Base-by-base conservation (phyloP, 2,797 vertebrate genomes). In the Dallia pectoralis region DNA sequence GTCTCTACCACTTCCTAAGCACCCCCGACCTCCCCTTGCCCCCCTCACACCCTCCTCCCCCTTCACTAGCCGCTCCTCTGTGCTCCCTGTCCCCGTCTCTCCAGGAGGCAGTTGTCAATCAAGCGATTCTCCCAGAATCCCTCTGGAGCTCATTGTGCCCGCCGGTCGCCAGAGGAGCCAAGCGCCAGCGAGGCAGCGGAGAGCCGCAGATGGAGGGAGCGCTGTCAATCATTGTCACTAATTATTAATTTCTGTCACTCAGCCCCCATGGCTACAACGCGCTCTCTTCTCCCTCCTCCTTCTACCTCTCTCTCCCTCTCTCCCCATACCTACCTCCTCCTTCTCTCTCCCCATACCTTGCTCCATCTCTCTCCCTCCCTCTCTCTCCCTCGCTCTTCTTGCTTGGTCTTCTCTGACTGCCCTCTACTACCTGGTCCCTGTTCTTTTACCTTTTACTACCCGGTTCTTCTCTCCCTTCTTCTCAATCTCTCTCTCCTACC, bases 191-290 rank as follows among this genome's bases (percentile, higher is more conserved):
- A 91, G 96, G 95, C 95, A 93, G 89, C 93, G 89, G 76, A 93
- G 95, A 93, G 95, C 93, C 91, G 93, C 96, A 95, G 94, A 95
- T 94, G 95, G 96, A 97, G 95, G 91, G 95, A 91, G 93, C 84
- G 84, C 97, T 97, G 97, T 96, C 97, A 99, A 96, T 99, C 97
- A 98, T 96, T 98, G 97, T 98, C 97, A 98, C 97, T 98, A 97
- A 98, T 98, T 98, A 99, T 98, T 98, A 98, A 97, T 96, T 97
- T 97, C 96, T 98, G 97, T 98, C 97, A 99, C 97, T 98, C 96
- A 98, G 93, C 94, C 96, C 95, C 96, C 89, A 81, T 96, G 94
- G 95, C 95, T 93, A 95, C 94, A 33, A 81, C 82, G 82, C 84
- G 88, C 88, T 87, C 89, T 85, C 82, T 81, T 12, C n/a, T n/a